Base-by-base conservation (phyloP, 64 coral and sea anemone species). In the Montipora efflorescens region DNA sequence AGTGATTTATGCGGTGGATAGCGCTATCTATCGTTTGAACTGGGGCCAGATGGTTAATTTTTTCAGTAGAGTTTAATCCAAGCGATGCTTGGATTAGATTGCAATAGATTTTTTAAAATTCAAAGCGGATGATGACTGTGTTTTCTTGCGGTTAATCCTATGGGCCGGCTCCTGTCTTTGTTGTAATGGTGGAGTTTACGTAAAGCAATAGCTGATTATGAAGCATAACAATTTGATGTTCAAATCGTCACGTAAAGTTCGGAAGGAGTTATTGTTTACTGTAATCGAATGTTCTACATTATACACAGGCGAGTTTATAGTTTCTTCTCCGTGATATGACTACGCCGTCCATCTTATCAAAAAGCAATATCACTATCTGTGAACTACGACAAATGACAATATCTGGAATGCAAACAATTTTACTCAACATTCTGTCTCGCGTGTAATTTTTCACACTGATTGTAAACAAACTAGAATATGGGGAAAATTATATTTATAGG, bases 141-240 rank as follows among this genome's bases (percentile, higher is more conserved):
- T 86, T 71, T 48, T 86, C 2, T 22, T 71, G 43, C 47, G 45
- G 82, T 86, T 86, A 9, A 44, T 68, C 2, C 12, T 23, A 82
- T 82, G 62, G 28, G 3, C 66, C 20, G 4, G 7, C 7, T 19
- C 66, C 8, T 7, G 19, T 46, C 43, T 68, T 19, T 86, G 64
- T 70, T 86, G 9, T 86, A 71, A 46, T 86, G 62, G 45, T 86
- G 18, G 23, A 86, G 59, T 68, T 45, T 84, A 84, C 81, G 59
- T 46, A 84, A 71, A 50, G 50, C 66, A 72, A 86, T 86, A 50
- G 0, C 36, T 86, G 64, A 21, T 21, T 14, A 59, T n/a, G 82
- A n/a, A 70, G 64, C 82, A 71, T 72, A 72, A 71, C 62, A 16
- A 50, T 86, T n/a, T 85, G 61, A 71, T 20, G 50, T 43, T 4